A percentile compares a stretch with the other conserved stretches of the same genome.
These are phyloP conservation scores for Piaya cayana DNA, from an alignment of 2,113 vertebrate species.

Conservation along the genomic window DNA sequence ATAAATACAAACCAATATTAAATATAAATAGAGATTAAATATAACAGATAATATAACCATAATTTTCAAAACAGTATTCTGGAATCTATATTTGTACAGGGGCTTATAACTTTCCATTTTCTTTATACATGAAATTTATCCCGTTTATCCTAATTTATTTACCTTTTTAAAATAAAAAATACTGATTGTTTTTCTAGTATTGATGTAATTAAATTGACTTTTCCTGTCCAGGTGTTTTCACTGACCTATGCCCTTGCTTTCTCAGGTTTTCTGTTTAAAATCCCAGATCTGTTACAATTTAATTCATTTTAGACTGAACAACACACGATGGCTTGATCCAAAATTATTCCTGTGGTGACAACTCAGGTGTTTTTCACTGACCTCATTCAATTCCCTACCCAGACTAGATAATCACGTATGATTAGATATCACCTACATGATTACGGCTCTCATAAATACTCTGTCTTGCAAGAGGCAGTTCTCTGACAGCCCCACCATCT, in stretches of 20 bases:
- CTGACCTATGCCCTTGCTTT: neutral
- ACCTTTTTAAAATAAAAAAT: neutral
- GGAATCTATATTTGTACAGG: neutral
- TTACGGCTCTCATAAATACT: neutral
- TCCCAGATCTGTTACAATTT: neutral
- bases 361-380: neutral
- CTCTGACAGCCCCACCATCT: neutral
- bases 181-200: neutral
- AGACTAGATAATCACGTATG: neutral
- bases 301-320: conserved; percentile 2
- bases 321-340: neutral
- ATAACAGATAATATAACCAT: neutral
- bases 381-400: neutral
- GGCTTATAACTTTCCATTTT: neutral
- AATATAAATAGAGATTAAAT: neutral
- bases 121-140: neutral
- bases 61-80: neutral
- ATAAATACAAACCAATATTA: neutral
- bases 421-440: neutral
- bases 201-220: neutral
- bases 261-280: neutral
- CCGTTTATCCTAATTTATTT: neutral
- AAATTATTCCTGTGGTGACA: neutral
- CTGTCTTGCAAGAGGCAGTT: neutral
- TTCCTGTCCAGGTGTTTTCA: conserved; percentile 8